Conservation (phyloP, 2,113 vertebrate genomes). For the Bos taurus region ARS-UCD2.0 NC_037328.1:49295501-49296000, state of each 20-base stretch:
- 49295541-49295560: too few relatives aligned
- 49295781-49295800: not conserved
- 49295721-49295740: not conserved
- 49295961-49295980: not conserved
- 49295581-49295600: too few relatives aligned
- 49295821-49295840: not conserved
- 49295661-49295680: too few relatives aligned
- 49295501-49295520: too few relatives aligned
- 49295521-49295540: too few relatives aligned
- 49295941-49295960: not conserved
- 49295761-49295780: not conserved
- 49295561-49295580: too few relatives aligned
- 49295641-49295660: too few relatives aligned
- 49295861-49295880: not conserved
- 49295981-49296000: not conserved
- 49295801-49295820: not conserved
- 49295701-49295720: not conserved
- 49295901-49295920: not conserved
- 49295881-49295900: not conserved
- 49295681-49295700: too few relatives aligned
- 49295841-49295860: not conserved
- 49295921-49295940: not conserved
- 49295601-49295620: too few relatives aligned
- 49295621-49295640: too few relatives aligned
- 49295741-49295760: not conserved